These are phyloP conservation scores for Urocyon cinereoargenteus DNA, from an alignment of 2,797 vertebrate species.

Conservation along the genomic window DNA sequence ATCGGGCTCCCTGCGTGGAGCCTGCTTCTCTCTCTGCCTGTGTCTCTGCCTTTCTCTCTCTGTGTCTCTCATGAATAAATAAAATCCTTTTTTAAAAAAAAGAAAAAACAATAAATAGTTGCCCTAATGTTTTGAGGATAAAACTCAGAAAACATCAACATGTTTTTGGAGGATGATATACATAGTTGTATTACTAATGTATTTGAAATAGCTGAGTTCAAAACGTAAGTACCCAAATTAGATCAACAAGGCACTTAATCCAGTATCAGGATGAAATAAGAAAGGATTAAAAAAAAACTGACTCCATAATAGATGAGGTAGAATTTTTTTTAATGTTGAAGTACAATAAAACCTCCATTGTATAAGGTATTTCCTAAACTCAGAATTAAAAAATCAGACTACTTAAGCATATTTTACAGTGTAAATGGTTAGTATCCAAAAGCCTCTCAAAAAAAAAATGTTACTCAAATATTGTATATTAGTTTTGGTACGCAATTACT, in stretches of 20 bases:
- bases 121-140: not conserved
- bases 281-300: not conserved
- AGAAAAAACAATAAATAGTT: not conserved
- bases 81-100: too few relatives aligned
- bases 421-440: not conserved
- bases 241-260: not conserved
- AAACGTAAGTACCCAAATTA: not conserved
- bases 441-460: not conserved
- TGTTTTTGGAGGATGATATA: not conserved
- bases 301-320: not conserved
- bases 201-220: not conserved
- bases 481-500: not conserved
- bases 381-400: not conserved
- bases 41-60: too few relatives aligned
- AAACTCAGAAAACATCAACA: not conserved
- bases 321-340: not conserved
- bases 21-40: too few relatives aligned
- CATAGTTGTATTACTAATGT: not conserved
- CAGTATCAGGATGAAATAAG: not conserved
- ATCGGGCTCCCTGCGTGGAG: too few relatives aligned
- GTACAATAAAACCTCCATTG: not conserved
- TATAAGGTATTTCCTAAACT: not conserved
- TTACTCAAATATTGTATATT: not conserved
- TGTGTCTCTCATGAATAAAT: too few relatives aligned
- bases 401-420: not conserved